A percentile compares a stretch with the other conserved stretches of the same genome.
Conservation (phyloP, 1,140 invertebrate genomes). For the Lucilia cuprina region DNA sequence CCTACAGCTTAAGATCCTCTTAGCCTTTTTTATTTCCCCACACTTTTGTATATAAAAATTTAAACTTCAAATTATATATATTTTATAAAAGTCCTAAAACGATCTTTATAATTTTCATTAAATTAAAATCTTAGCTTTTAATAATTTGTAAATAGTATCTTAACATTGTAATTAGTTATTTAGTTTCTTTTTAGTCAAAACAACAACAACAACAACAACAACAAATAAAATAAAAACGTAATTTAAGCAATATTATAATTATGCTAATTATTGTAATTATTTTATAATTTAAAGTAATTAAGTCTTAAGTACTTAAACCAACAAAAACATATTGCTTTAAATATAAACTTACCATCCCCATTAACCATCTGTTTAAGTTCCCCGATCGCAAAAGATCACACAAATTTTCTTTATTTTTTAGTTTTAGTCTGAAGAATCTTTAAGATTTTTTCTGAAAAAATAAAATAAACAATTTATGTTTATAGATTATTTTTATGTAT, state of each 20-base stretch:
- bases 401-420: background rate
- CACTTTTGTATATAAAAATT: background rate
- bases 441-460: background rate
- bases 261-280: background rate
- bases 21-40: background rate
- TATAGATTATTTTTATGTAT: background rate
- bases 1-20: no score
- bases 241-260: constrained; percentile 10
- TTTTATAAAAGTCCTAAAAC: background rate
- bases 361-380: background rate
- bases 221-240: background rate
- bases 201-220: background rate
- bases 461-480: background rate
- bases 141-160: background rate
- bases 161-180: background rate
- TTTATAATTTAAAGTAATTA: background rate
- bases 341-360: background rate
- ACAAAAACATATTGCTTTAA: background rate
- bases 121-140: background rate
- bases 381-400: background rate
- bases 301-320: background rate
- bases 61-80: background rate
- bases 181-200: background rate
- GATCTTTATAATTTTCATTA: background rate
- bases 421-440: background rate